Base-by-base conservation (phyloP, 2,888 invertebrate genomes). In the Rhagium mordax region DNA sequence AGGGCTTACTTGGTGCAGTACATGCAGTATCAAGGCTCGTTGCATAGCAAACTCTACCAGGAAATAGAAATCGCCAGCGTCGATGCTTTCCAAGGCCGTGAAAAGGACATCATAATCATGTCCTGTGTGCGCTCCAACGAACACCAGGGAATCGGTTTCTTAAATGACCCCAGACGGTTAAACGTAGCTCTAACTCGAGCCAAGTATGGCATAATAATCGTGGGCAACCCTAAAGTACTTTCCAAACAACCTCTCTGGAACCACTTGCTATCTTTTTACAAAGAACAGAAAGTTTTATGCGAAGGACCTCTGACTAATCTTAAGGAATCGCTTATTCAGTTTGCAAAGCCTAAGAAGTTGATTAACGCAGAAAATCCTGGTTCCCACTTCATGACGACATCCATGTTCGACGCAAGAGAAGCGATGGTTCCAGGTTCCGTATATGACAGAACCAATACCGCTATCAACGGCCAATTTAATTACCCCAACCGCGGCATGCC, bases 11-110 rank as follows among this genome's bases (percentile, higher is more conserved):
- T 99, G 75, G 98, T 96, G 0, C 98, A 99, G 86, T 97, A 98
- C 86, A 99, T 99, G 98, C 98, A 99, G 88, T 98, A 98, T 86
- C 98, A 98, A 86, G 99, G 99, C 10, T 96, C 98, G 10, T 89
- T 99, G 69, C 98, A 99, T 86, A 95, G 97, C 47, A 98, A 98
- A 85, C 89, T 99, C 0, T 99, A 99, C 86, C 95, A 98, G 89
- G 98, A 99, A 86, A 98, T 99, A 69, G 99, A 99, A 89, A 98
- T 99, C 0, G 99, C 99, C 7, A 98, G 98, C 88, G 99, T 99
- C 2, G 99, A 99, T 88, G 99, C 99, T 0, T 99, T 99, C 88
- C 98, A 99, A 88, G 99, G 99, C 0, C 91, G 99, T 61, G 99
- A 99, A 86, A 99, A 99, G 85, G 99, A 99, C 85, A 96, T 99